phyloP scores from a whole-genome alignment of 1,140 invertebrate genomes.

The Wasmannia auropunctata region DNA sequence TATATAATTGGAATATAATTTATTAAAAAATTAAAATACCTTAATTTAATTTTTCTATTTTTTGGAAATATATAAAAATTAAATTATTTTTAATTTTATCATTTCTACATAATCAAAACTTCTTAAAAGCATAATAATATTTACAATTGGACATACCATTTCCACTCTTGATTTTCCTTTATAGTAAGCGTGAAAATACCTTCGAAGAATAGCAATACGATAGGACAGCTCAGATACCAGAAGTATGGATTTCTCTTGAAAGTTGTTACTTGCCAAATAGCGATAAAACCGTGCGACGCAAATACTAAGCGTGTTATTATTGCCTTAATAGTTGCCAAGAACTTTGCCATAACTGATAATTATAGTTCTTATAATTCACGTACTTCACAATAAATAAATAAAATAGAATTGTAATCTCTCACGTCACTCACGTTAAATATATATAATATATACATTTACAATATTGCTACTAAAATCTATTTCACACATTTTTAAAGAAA shows the following conservation, averaged over 20 bases:
- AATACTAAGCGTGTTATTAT: conserved; percentile 93
- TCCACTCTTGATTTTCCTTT: conserved; percentile 94
- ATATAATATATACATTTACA: background rate
- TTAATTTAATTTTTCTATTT: background rate
- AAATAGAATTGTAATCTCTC: background rate
- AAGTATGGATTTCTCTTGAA: conserved; percentile 90
- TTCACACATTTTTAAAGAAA: background rate
- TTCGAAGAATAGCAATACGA: conserved; percentile 91
- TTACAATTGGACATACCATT: conserved; percentile 88
- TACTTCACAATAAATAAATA: conserved; percentile 2
- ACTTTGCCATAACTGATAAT: conserved; percentile 87
- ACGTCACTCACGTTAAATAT: background rate
- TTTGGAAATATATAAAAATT: background rate
- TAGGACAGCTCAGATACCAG: conserved; percentile 92
- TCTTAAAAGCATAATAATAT: background rate
- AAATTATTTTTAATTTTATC: background rate
- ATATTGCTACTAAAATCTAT: background rate
- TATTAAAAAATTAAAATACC: background rate
- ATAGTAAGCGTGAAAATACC: conserved; percentile 94
- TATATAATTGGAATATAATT: background rate
- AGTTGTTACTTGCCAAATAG: conserved; percentile 92
- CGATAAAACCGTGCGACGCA: conserved; percentile 91
- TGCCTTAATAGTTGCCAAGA: conserved; percentile 92
- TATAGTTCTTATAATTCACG: background rate
- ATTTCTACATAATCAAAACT: background rate